Percentiles rank a stretch among this genome's conserved stretches.
These are phyloP conservation scores for Matsumyia berberina DNA, from an alignment of 2,888 invertebrate species.

Conservation along the genomic window DNA sequence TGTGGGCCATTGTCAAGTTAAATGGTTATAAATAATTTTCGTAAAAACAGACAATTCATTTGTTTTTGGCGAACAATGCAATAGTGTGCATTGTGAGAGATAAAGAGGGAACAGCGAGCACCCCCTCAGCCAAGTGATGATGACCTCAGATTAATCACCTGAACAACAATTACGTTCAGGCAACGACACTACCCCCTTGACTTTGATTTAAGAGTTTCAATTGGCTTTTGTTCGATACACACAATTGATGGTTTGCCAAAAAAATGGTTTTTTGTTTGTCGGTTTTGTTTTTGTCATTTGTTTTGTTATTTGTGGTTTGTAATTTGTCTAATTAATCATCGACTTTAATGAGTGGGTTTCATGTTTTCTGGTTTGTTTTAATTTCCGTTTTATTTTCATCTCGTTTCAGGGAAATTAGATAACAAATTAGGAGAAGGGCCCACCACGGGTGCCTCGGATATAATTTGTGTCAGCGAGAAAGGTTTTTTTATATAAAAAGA, in stretches of 20 bases:
- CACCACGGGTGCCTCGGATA: conserved; percentile 77
- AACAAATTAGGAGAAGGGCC: conserved; percentile 72
- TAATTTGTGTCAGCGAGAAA: background rate
- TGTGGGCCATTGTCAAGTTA: conserved; percentile 19
- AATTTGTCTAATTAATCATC: conserved; percentile 37
- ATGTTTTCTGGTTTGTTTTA: background rate
- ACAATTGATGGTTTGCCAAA: conserved; percentile 62
- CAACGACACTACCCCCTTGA: conserved; percentile 43
- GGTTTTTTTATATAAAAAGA: conserved; percentile 3
- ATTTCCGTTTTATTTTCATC: conserved; percentile 32
- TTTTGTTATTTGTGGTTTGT: conserved; percentile 1
- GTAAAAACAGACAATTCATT: conserved; percentile 13
- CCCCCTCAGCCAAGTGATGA: conserved; percentile 42
- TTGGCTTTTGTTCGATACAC: conserved; percentile 46
- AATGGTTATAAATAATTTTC: conserved; percentile 12
- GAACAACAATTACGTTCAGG: conserved; percentile 32
- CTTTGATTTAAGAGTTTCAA: conserved; percentile 49
- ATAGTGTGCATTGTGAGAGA: conserved; percentile 1
- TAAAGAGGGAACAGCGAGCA: conserved; percentile 16
- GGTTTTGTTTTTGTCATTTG: background rate
- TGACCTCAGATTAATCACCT: conserved; percentile 65
- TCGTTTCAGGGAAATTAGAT: conserved; percentile 75
- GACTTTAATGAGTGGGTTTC: background rate
- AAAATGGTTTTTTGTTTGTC: background rate
- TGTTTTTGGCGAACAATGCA: conserved; percentile 10